Evolutionary conservation across 1,140 invertebrate species (phyloP).

Genomic region (Hyphantria cunea): DNA sequence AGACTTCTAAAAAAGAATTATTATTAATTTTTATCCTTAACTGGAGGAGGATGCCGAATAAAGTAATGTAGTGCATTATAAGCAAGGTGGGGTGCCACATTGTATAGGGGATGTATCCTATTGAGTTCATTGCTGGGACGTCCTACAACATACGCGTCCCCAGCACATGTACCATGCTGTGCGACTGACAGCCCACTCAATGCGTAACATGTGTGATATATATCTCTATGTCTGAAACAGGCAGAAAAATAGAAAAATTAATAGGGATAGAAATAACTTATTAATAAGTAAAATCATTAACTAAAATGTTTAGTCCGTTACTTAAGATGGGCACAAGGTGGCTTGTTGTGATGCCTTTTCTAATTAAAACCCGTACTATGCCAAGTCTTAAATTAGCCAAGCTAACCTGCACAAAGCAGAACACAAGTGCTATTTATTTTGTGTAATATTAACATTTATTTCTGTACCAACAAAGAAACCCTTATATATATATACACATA

Average conservation of each 20-base stretch:
- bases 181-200: conserved; percentile 97
- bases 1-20: background rate
- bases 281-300: no score
- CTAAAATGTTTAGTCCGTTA: no score
- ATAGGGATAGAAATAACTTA: background rate
- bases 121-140: conserved; percentile 71
- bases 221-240: conserved; percentile 89
- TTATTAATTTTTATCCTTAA: conserved; percentile 64
- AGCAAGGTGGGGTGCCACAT: conserved; percentile 74
- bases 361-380: no score
- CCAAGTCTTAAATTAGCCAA: no score
- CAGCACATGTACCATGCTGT: conserved; percentile 89
- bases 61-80: conserved; percentile 77
- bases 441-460: no score
- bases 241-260: conserved; percentile 1
- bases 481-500: no score
- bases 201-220: conserved; percentile 98
- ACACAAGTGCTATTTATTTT: no score
- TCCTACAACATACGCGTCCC: conserved; percentile 69
- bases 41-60: conserved; percentile 67
- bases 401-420: no score
- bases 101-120: conserved; percentile 74
- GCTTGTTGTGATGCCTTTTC: no score
- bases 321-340: no score
- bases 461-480: no score